Conservation (phyloP, 1,140 invertebrate species). For the Ceratina australensis region DNA sequence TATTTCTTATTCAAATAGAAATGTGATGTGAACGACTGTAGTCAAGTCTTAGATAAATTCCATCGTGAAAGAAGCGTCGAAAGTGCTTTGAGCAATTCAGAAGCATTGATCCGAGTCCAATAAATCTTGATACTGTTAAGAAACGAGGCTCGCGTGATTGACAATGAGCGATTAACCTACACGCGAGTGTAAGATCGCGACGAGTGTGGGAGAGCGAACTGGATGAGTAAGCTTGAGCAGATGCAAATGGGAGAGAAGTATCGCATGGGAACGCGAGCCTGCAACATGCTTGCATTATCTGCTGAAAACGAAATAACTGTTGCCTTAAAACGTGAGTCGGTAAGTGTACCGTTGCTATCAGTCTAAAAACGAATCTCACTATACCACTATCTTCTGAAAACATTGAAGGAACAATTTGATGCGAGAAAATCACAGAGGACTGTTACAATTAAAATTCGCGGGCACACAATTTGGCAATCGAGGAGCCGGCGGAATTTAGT, state of each 20-base stretch:
- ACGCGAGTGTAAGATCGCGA: slow-evolving; percentile 5
- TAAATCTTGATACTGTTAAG: not conserved
- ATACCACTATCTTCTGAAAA: too few species aligned
- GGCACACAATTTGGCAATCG: too few species aligned
- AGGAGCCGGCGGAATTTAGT: too few species aligned
- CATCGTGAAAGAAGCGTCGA: not conserved
- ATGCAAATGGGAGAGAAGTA: slow-evolving; percentile 5
- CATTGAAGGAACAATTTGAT: too few species aligned
- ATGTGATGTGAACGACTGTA: too few species aligned
- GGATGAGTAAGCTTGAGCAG: slow-evolving; percentile 4
- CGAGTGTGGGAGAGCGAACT: slow-evolving; percentile 18
- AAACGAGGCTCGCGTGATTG: slow-evolving; percentile 2
- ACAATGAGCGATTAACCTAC: slow-evolving; percentile 12
- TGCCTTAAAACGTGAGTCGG: not conserved
- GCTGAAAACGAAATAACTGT: not conserved
- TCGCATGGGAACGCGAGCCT: not conserved
- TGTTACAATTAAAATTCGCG: too few species aligned
- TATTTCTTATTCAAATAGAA: too few species aligned
- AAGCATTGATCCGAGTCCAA: not conserved
- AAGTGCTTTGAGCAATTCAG: not conserved
- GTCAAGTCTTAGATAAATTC: slow-evolving; percentile 3
- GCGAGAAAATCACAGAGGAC: too few species aligned
- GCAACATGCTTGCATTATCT: not conserved
- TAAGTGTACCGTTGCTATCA: too few species aligned
- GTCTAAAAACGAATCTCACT: too few species aligned